A percentile compares a stretch with the other conserved stretches of the same genome.
phyloP scores from a whole-genome alignment of 2,888 invertebrate genomes.

The Tubulanus polymorphus region DNA sequence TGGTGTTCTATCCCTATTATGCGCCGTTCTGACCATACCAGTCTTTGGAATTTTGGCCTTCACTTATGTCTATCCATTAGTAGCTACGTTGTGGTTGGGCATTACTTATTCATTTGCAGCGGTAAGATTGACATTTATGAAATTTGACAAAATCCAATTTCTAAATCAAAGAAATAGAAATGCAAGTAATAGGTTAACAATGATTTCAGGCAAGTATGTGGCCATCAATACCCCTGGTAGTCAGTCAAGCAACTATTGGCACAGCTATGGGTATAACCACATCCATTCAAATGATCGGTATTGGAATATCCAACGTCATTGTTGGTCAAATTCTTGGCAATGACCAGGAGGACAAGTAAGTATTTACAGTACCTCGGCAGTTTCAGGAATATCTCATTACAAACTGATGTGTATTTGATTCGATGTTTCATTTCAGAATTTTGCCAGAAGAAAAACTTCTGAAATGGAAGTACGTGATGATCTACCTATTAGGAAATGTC shows the following conservation, averaged over 20 bases:
- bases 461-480: conserved; percentile 52
- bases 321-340: conserved; percentile 51
- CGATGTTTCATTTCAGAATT: conserved; percentile 14
- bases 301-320: conserved; percentile 50
- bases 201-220: conserved; percentile 49
- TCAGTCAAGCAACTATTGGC: conserved; percentile 50
- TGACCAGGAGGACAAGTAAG: conserved; percentile 27
- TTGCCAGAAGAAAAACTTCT: conserved; percentile 24
- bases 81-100: conserved; percentile 52
- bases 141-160: no score
- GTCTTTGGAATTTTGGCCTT: conserved; percentile 53
- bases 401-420: no score
- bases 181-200: background rate
- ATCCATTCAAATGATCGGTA: conserved; percentile 54
- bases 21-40: conserved; percentile 48
- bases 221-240: conserved; percentile 53
- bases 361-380: no score
- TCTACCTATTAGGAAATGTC: conserved; percentile 48
- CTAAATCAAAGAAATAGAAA: background rate
- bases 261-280: conserved; percentile 54
- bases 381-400: no score
- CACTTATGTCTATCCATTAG: conserved; percentile 44
- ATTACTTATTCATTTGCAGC: conserved; percentile 53
- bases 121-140: no score
- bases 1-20: conserved; percentile 44